A percentile compares a stretch with the other conserved stretches of the same genome.
Conservation (phyloP, 2,888 invertebrate genomes). For the Agriopis aurantiaria region DNA sequence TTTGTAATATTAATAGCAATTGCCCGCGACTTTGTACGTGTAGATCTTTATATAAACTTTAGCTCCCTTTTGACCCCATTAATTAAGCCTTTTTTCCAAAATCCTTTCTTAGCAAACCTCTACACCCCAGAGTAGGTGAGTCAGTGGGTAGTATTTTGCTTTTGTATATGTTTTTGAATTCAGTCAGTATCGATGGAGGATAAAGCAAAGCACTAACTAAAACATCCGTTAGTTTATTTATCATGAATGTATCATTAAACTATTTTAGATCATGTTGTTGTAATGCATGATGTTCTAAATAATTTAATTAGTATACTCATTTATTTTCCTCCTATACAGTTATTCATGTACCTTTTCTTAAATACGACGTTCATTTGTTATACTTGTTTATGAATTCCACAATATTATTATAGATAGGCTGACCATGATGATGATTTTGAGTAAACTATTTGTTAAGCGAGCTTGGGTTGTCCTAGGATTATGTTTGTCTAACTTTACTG, state of each 20-base stretch:
- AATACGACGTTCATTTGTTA: neutral
- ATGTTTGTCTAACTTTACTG: no score
- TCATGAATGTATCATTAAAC: neutral
- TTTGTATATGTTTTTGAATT: neutral
- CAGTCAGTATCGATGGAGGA: no score
- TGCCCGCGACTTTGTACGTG: no score
- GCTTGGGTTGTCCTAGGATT: no score
- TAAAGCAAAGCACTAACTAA: neutral
- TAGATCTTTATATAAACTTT: no score
- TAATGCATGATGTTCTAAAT: constrained; percentile 9
- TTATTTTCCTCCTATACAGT: constrained; percentile 18
- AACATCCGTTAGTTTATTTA: neutral
- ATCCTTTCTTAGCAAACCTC: no score
- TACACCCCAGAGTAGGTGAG: no score
- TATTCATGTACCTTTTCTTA: neutral
- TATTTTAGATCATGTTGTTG: neutral
- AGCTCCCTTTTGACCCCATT: no score
- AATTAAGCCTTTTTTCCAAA: no score
- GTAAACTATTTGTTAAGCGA: no score
- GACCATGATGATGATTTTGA: neutral
- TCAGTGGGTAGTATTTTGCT: neutral
- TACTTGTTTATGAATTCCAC: neutral
- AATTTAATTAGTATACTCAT: neutral
- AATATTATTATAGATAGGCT: neutral
- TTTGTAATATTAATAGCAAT: neutral